Evolutionary conservation across 1,140 invertebrate species (phyloP).

Genomic region (Neodiprion lecontei): DNA sequence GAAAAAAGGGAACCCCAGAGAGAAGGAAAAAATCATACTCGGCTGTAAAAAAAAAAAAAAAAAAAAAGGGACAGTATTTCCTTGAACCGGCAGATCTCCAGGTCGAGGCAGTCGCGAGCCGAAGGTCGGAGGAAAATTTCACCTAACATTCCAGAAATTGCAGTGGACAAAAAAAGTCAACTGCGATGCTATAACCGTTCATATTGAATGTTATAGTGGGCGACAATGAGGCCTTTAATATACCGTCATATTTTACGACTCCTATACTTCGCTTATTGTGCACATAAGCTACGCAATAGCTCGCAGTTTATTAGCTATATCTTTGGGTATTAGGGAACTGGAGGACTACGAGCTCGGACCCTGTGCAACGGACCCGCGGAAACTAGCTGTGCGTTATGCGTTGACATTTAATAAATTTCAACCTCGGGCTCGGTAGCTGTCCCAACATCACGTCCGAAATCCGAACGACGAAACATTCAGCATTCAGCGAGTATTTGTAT

Average conservation of each 20-base stretch:
- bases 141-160: not conserved
- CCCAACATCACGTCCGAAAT: too few species aligned
- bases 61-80: not conserved
- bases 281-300: not conserved
- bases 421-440: too few species aligned
- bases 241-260: not conserved
- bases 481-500: too few species aligned
- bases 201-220: not conserved
- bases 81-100: too few species aligned
- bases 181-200: not conserved
- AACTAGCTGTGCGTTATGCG: too few species aligned
- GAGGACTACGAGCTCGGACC: not conserved
- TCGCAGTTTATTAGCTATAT: slow-evolving; percentile 2
- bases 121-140: too few species aligned
- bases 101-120: too few species aligned
- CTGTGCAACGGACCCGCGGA: too few species aligned
- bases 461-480: too few species aligned
- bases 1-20: too few species aligned
- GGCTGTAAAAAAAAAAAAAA: not conserved
- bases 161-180: not conserved
- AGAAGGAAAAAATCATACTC: not conserved
- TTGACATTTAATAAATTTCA: too few species aligned
- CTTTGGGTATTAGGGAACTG: not conserved
- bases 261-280: not conserved
- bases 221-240: not conserved